These are phyloP conservation scores for Pithys albifrons DNA, from an alignment of 2,113 vertebrate genomes.

Conservation along the genomic window DNA sequence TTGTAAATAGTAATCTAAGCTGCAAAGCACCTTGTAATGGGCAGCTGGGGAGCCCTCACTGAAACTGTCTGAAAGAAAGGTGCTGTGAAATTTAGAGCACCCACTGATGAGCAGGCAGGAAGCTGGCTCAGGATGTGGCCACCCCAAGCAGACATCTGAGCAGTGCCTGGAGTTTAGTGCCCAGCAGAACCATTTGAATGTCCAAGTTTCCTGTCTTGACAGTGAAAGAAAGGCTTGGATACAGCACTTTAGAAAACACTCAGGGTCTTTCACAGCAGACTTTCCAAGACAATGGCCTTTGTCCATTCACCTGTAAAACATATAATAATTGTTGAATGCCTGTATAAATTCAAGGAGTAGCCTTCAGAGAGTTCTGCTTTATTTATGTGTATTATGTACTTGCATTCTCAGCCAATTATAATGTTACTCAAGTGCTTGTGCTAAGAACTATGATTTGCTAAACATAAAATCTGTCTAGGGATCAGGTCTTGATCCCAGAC, in stretches of 20 bases:
- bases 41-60: neutral
- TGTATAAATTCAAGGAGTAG: neutral
- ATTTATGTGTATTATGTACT: neutral
- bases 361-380: neutral
- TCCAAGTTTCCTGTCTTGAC: neutral
- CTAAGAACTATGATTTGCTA: neutral
- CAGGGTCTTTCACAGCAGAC: neutral
- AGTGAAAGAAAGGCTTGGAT: neutral
- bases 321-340: neutral
- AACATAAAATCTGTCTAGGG: neutral
- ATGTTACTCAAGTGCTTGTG: neutral
- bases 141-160: neutral
- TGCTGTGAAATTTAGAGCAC: neutral
- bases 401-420: neutral
- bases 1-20: neutral
- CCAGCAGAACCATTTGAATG: neutral
- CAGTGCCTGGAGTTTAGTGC: neutral
- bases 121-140: neutral
- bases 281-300: neutral
- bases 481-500: neutral
- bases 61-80: neutral
- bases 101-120: neutral
- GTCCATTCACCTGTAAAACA: neutral
- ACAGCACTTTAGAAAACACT: fast-evolving
- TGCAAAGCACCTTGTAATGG: neutral